Evolutionary conservation across 2,797 vertebrate species (phyloP), one percentile per base, ranked within the genome.

Genomic region (Lutjanus campechanus): DNA sequence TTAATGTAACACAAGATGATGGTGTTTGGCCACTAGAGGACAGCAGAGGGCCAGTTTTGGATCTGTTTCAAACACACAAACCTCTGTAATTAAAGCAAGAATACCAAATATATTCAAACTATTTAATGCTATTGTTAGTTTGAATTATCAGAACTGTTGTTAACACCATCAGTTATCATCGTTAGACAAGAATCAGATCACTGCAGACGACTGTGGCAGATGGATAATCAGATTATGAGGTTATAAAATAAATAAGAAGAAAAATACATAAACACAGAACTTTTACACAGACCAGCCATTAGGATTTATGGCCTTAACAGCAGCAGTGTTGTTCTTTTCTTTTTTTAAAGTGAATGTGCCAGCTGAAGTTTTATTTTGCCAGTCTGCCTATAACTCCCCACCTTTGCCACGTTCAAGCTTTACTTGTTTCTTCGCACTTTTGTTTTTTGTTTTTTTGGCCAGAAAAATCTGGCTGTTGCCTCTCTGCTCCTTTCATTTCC

Each of bases 1-100:
- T 2, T 8, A 29, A 25, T 20, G 1, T 25, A 36, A 36, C 29
- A 36, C 5, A 36, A 4, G 29, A 36, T 36, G 29, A 36, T 36
- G 29, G 25, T 1, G 1, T 59, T 5, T 47, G 60, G 8, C 84
- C 91, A 84, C 88, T 78, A 92, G 91, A 82, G 86, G 88, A 5
- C 70, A 54, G 73, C 67, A 88, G 63, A 87, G 20, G 2, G 19
- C 50, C 63, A 1, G 25, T 8, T 58, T 71, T 55, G 20, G 47
- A 58, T 71, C 2, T 7, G 0, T 13, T 50, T 36, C 4, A n/a
- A 49, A 53, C 3, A 53, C 46, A 9, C 29, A 22, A 17, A 47
- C 44, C 9, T 59, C 7, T 7, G 0, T n/a, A n/a, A 58, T 19
- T 1, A 17, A 51, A 44, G 13, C 1, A 59, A 59, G 46, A 44